Evolutionary conservation across 2,113 vertebrate genomes (phyloP), one percentile per base, ranked within the genome.

Genomic region (Aythya baeri): DNA sequence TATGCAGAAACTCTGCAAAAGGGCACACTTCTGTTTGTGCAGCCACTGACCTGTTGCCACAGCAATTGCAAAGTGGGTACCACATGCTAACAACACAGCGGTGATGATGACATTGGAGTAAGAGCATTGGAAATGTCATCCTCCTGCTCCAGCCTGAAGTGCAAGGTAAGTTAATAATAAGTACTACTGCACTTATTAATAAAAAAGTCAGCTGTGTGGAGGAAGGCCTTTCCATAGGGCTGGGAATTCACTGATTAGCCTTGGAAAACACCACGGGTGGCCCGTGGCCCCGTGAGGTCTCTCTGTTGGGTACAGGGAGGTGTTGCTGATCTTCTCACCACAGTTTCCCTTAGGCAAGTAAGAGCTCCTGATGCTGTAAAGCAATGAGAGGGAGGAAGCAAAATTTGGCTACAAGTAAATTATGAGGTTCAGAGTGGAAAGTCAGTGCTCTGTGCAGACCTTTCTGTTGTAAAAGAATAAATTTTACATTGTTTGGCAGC

Each of bases 271-370:
- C 9, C 32, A 4, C 0, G 2, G 62, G 46, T 71, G 31, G 27
- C n/a, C 29, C 0, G 0, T 32, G 15, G 32, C 26, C 50, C 57
- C 63, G 13, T 4, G n/a, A 50, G 50, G 46, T 29, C 25, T 5
- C n/a, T 22, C 62, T 6, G 23, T 9, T 23, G 57, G 18, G 43
- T 18, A 22, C 46, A 34, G 65, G 29, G 31, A 46, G 22, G 65
- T 55, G 2, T 11, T 3, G 1, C 3, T 21, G 31, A 3, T 2
- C 21, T 29, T 62, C 36, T 49, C 23, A 6, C 4, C 2, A 1
- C 8, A 38, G 43, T 27, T 46, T 62, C 8, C 17, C 52, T 32
- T 6, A 38, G 0, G 0, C 17, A 20, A 46, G 52, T 31, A 41
- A 34, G 25, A 72, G 34, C 23, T 25, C 11, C 34, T 23, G 9